Percentiles rank a stretch among this genome's conserved stretches.
phyloP scores from a whole-genome alignment of 2,113 vertebrate species.

The Bothrops jararaca region DNA sequence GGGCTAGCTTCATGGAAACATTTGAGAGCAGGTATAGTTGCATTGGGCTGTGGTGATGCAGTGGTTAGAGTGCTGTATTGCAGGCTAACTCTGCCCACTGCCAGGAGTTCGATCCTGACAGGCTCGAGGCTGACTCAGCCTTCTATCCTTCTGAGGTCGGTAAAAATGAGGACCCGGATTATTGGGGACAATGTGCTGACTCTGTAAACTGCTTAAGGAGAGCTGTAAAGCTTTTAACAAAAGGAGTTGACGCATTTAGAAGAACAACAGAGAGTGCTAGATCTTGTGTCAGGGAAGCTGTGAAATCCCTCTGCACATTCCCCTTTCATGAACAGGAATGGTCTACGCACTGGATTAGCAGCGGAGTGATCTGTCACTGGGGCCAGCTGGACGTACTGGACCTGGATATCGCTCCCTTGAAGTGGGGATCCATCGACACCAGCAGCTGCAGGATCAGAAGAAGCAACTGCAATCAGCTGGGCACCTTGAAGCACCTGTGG shows the following conservation, averaged over 20 bases:
- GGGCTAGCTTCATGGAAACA: neutral
- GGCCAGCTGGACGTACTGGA: conserved; percentile 94
- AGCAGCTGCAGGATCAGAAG: conserved; percentile 81
- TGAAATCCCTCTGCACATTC: neutral
- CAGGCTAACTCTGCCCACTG: neutral
- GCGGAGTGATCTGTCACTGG: conserved; percentile 86
- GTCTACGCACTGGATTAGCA: conserved; percentile 78
- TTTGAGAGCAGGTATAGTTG: neutral
- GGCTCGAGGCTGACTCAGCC: too few species aligned
- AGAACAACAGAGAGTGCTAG: neutral
- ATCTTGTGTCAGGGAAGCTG: accelerated
- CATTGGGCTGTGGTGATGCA: neutral
- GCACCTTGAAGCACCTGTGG: conserved; percentile 89
- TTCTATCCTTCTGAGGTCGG: neutral
- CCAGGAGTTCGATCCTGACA: neutral
- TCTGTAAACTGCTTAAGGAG: neutral
- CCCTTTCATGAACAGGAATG: neutral
- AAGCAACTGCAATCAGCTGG: conserved; percentile 93
- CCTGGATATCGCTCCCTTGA: conserved; percentile 93
- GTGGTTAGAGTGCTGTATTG: neutral
- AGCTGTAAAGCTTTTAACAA: neutral
- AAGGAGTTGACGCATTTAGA: neutral
- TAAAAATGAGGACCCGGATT: neutral
- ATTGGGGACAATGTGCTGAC: neutral
- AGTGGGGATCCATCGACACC: conserved; percentile 87